Evolutionary conservation across 2,888 invertebrate genomes (phyloP).

Genomic region (Microctonus hyperodae): DNA sequence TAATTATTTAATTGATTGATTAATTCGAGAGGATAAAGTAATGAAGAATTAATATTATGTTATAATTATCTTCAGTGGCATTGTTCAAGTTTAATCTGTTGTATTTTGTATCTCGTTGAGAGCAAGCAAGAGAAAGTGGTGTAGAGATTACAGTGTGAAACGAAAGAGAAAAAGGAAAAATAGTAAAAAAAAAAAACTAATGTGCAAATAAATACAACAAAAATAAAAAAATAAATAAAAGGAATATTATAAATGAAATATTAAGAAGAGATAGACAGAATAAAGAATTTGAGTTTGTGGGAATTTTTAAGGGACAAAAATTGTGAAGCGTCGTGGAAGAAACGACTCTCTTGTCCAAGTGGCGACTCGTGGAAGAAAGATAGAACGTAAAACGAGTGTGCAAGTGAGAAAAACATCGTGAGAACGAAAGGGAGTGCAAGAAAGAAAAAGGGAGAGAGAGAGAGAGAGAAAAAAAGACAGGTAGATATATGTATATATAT

Average conservation of each 20-base stretch:
- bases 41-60: too few species aligned
- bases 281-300: slow-evolving; percentile 31
- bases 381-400: slow-evolving; percentile 4
- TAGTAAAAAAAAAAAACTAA: background rate
- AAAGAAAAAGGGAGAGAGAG: slow-evolving; percentile 20
- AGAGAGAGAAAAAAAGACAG: slow-evolving; percentile 19
- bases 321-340: background rate
- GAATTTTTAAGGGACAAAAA: slow-evolving; percentile 27
- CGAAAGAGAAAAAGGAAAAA: slow-evolving; percentile 23
- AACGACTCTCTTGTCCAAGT: background rate
- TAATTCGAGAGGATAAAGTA: too few species aligned
- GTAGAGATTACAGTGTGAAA: slow-evolving; percentile 10
- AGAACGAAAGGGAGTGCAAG: background rate
- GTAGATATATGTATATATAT: too few species aligned
- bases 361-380: background rate
- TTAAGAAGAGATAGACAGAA: slow-evolving; percentile 30
- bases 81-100: too few species aligned
- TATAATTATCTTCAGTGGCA: too few species aligned
- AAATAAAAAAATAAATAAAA: slow-evolving; percentile 29
- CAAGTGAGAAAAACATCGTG: slow-evolving; percentile 11
- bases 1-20: too few species aligned
- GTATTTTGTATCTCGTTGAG: too few species aligned
- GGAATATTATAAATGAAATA: slow-evolving; percentile 33
- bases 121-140: too few species aligned
- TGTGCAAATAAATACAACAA: background rate